phyloP scores from a whole-genome alignment of 2,113 vertebrate species.

The Monarcha castaneiventris region DNA sequence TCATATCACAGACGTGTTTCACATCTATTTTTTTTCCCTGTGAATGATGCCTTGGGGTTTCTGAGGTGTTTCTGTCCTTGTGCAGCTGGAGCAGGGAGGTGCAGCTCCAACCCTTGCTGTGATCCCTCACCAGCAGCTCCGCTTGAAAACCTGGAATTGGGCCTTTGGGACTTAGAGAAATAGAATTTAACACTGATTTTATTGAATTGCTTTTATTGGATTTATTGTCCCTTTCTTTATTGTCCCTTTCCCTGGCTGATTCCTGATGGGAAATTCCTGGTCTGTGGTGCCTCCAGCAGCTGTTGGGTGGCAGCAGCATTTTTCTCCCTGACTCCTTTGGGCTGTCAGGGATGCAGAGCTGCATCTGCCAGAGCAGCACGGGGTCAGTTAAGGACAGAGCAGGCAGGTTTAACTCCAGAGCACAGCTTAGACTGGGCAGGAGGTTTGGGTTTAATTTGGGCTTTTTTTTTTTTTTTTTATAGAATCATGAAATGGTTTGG shows the following conservation, averaged over 20 bases:
- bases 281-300: neutral
- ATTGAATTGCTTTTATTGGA: neutral
- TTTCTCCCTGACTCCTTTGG: neutral
- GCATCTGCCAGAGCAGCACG: neutral
- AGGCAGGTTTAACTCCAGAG: neutral
- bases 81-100: neutral
- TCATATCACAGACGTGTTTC: accelerated
- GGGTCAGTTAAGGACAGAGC: neutral
- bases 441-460: neutral
- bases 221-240: neutral
- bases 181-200: neutral
- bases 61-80: neutral
- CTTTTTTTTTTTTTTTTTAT: too few species aligned
- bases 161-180: neutral
- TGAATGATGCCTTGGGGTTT: neutral
- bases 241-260: neutral
- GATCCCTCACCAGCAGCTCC: neutral
- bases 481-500: neutral
- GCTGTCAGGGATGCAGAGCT: neutral
- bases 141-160: neutral
- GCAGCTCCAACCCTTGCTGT: neutral
- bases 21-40: neutral
- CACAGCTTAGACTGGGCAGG: neutral
- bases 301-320: neutral
- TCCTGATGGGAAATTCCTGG: neutral